Conservation (phyloP, 2,888 invertebrate genomes). For the Lepidocyrtoides sp. region DNA sequence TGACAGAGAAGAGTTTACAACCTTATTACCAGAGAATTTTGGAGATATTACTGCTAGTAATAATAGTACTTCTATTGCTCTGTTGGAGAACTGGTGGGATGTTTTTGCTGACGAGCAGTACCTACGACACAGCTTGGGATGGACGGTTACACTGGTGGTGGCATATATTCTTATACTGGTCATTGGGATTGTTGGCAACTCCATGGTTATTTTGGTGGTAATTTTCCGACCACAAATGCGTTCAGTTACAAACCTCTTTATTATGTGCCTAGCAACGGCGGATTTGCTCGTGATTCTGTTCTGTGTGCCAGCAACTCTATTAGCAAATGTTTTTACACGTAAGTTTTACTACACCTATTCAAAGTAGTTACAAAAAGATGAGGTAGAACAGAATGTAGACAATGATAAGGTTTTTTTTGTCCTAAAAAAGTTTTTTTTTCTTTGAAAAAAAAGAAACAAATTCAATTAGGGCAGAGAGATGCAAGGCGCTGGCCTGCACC, state of each 20-base stretch:
- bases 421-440: constrained; percentile 85
- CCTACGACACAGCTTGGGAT: constrained; percentile 85
- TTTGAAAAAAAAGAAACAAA: background rate
- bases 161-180: constrained; percentile 86
- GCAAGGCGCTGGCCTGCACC: too few relatives aligned
- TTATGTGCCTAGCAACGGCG: constrained; percentile 86
- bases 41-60: too few relatives aligned
- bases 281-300: constrained; percentile 87
- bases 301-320: constrained; percentile 87
- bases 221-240: constrained; percentile 86
- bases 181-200: constrained; percentile 86
- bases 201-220: constrained; percentile 85
- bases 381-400: too few relatives aligned
- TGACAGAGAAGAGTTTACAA: too few relatives aligned
- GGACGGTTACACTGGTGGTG: constrained; percentile 86
- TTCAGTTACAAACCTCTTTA: too few relatives aligned
- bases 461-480: too few relatives aligned
- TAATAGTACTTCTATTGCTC: too few relatives aligned
- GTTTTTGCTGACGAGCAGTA: constrained; percentile 4
- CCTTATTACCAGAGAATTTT: too few relatives aligned
- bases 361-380: too few relatives aligned
- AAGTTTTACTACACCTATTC: too few relatives aligned
- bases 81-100: background rate
- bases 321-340: constrained; percentile 87
- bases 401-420: too few relatives aligned